Evolutionary conservation across 2,113 vertebrate species (phyloP), one percentile per base, ranked within the genome.

Genomic region (Percopsis transmontana): DNA sequence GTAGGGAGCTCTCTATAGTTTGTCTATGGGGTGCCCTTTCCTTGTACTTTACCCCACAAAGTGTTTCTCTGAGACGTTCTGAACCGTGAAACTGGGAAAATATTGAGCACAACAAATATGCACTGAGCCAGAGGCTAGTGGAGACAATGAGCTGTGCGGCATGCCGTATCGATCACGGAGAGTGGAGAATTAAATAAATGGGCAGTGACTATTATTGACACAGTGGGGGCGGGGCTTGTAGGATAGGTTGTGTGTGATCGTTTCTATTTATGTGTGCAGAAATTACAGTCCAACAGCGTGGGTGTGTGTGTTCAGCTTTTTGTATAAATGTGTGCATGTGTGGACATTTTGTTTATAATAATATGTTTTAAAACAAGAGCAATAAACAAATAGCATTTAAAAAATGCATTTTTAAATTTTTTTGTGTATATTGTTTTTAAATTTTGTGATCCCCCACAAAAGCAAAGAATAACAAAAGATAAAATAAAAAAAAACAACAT

Each of bases 11-110:
- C 54, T 59, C 66, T n/a, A 62, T 80, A 54, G 40, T 57, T 51
- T 62, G 56, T 39, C 76, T 67, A 47, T 66, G 61, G 50, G 20
- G 8, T 21, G 20, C 83, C 81, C 81, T 82, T 87, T 79, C 80
- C 79, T 50, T 19, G 27, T 8, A n/a, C n/a, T n/a, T n/a, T n/a
- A 41, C 51, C 56, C 11, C 85, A 76, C 24, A 70, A 76, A 80
- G 74, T 1, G 70, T n/a, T 67, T 62, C n/a, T 19, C 6, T 20
- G 19, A 21, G 50, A 19, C 50, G 12, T 52, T 62, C 12, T 52
- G 45, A 48, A 48, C n/a, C 45, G n/a, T 16, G 45, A 48, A 48
- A 48, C n/a, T 6, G 45, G 13, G 13, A 18, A 6, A 18, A 16
- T 48, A 48, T n/a, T 18, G 15, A 48, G n/a, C 45, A 48, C n/a